phyloP scores from a whole-genome alignment of 1,140 invertebrate species.

The Drosophila chauvacae region DNA sequence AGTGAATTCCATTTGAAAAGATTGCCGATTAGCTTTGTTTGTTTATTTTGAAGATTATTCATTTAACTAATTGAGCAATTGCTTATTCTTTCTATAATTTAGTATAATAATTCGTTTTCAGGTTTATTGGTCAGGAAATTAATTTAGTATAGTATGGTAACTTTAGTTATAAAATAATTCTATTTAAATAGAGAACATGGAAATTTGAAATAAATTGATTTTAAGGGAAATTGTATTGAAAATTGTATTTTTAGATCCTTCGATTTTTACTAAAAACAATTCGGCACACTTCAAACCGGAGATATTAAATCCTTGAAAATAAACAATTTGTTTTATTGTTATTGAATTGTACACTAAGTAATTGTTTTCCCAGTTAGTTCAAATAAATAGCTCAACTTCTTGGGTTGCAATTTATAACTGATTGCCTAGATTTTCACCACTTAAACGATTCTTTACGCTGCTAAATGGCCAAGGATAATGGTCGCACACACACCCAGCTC shows the following conservation, averaged over 20 bases:
- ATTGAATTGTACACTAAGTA: slow-evolving; percentile 1
- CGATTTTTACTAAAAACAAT: too few relatives aligned
- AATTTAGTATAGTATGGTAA: too few relatives aligned
- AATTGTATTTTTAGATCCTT: too few relatives aligned
- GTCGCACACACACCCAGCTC: slow-evolving; percentile 20
- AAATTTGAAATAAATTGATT: too few relatives aligned
- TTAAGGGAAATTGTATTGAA: too few relatives aligned
- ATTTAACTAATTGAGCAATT: not conserved
- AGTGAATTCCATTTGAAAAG: not conserved
- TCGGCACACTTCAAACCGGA: too few relatives aligned
- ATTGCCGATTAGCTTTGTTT: not conserved
- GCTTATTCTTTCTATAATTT: not conserved
- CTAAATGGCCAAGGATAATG: slow-evolving; percentile 32
- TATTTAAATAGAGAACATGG: too few relatives aligned
- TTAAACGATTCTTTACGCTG: slow-evolving; percentile 14
- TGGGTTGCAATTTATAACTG: not conserved
- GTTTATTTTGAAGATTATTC: not conserved
- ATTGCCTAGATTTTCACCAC: slow-evolving; percentile 13
- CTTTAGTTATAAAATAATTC: too few relatives aligned
- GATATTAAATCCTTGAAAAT: not conserved
- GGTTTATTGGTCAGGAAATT: too few relatives aligned
- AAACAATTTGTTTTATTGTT: not conserved
- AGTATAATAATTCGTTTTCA: not conserved
- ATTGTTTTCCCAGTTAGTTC: not conserved
- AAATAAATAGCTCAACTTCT: slow-evolving; percentile 9